These are phyloP conservation scores for Rhipidura dahli DNA, from an alignment of 2,113 vertebrate species.

Conservation along the genomic window DNA sequence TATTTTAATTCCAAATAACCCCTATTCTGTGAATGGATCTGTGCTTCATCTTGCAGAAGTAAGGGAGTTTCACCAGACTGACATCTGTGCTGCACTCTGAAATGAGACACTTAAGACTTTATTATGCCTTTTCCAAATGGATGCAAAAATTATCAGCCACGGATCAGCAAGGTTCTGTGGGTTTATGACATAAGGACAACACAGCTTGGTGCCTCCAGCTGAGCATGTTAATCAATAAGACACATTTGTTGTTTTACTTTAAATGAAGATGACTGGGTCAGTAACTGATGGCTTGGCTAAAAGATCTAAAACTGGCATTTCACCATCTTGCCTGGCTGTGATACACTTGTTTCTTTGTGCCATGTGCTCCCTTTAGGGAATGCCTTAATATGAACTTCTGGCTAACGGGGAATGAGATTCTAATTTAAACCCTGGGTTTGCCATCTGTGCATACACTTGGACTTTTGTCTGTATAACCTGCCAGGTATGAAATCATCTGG, in stretches of 20 bases:
- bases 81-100: not conserved
- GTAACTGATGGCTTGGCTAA: slow-evolving; percentile 20
- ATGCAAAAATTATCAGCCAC: not conserved
- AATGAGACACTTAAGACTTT: not conserved
- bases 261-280: slow-evolving; percentile 53
- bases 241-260: not conserved
- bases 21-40: not conserved
- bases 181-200: not conserved
- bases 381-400: slow-evolving; percentile 41
- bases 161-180: not conserved
- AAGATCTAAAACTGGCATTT: slow-evolving; percentile 36
- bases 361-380: slow-evolving; percentile 39
- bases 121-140: not conserved
- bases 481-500: slow-evolving; percentile 57
- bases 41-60: not conserved
- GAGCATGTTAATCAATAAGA: slow-evolving; percentile 19
- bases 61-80: not conserved
- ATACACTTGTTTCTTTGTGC: slow-evolving; percentile 8
- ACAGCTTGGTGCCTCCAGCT: not conserved
- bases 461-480: slow-evolving; percentile 22
- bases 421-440: slow-evolving; percentile 43
- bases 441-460: slow-evolving; percentile 46
- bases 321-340: slow-evolving; percentile 42
- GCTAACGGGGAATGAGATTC: slow-evolving; percentile 7
- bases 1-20: not conserved